Conservation (phyloP, 37 sponge, comb jelly and placozoan genomes). For the Oopsacas minuta region DNA sequence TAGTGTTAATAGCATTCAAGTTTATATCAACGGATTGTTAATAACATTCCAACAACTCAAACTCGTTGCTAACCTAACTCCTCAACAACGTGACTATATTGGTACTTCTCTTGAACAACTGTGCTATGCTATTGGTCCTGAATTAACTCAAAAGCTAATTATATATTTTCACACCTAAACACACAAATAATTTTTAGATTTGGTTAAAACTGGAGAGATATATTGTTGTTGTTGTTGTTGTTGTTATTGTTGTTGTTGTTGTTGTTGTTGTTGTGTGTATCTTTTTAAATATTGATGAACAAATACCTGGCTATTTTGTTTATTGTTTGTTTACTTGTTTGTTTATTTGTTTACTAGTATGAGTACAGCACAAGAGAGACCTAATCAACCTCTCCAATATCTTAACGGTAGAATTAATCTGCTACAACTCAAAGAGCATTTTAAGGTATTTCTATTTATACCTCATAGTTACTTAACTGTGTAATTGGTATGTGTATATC, state of each 20-base stretch:
- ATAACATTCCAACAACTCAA: constrained; percentile 1
- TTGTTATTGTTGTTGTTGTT: background rate
- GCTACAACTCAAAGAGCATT: background rate
- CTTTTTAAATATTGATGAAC: too few species aligned
- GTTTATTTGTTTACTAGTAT: too few species aligned
- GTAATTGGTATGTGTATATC: too few species aligned
- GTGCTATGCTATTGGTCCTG: background rate
- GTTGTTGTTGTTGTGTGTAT: too few species aligned
- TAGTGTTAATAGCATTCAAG: background rate
- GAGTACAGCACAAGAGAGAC: background rate
- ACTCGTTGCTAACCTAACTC: background rate
- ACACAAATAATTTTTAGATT: background rate
- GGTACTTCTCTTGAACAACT: background rate
- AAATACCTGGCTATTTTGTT: too few species aligned
- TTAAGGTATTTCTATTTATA: too few species aligned
- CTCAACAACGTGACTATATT: background rate
- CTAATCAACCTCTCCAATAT: background rate
- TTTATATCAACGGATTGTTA: background rate
- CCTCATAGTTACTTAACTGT: too few species aligned
- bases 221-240: background rate
- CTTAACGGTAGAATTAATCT: background rate
- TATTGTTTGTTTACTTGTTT: too few species aligned
- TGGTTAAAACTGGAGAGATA: background rate
- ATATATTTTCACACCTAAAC: background rate
- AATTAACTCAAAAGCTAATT: background rate